Base-by-base conservation (phyloP, 2,797 vertebrate species). In the Myiotriccus ornatus region DNA sequence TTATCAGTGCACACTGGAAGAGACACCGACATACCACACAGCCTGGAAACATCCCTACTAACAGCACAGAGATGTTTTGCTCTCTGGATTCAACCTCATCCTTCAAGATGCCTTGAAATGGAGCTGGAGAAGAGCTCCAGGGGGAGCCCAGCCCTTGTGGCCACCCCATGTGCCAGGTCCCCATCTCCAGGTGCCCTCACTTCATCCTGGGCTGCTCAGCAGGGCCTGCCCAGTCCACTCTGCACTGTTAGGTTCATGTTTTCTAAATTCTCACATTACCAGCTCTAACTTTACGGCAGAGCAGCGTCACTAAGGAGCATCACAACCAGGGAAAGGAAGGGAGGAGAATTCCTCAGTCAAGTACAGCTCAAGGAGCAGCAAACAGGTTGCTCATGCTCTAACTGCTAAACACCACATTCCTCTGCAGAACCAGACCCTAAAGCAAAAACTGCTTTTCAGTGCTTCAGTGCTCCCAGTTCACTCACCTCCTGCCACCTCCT, bases 221-320 rank as follows among this genome's bases (percentile, higher is more conserved):
- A n/a, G 43, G 32, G 25, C 28, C 53, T 12, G 56, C 34, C 83
- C 2, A n/a, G n/a, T 52, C 43, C 50, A 4, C 7, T 12, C 79
- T 27, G 41, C 37, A 6, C 68, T 16, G 0, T 22, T 28, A 4
- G 11, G 1, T 14, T n/a, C 2, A 0, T 12, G 23, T 14, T 34
- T 14, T 14, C 5, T 2, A 12, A 37, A 6, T 8, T 49, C 49
- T 71, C 63, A 9, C 25, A 0, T 7, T 27, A 22, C n/a, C 60
- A 25, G 55, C 67, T 43, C 71, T 9, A n/a, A 9, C 23, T 27
- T 3, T 5, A 3, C 7, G 12, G 74, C 44, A 7, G 43, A 71
- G 75, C 44, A 34, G 83, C 0, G 1, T 32, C 60, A 3, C 50
- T 7, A 1, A 9, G 27, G 28, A 63, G 69, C 78, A 24, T 7